A percentile compares a stretch with the other conserved stretches of the same genome.
These are phyloP conservation scores for Medauroidea extradentata DNA, from an alignment of 1,140 invertebrate species.

Conservation along the genomic window DNA sequence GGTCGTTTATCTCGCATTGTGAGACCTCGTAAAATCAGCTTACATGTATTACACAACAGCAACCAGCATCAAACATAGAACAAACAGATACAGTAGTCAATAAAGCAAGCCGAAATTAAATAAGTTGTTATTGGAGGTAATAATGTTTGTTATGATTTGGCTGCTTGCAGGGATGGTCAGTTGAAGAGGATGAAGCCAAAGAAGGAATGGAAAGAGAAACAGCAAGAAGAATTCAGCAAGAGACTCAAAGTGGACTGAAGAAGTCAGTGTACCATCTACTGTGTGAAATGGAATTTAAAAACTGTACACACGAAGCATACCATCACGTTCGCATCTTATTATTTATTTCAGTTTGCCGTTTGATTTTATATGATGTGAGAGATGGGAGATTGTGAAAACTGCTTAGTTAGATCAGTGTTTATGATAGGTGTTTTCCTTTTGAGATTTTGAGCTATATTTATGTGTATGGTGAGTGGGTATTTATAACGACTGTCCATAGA, in stretches of 20 bases:
- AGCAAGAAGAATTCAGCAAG: constrained; percentile 91
- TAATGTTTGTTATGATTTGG: background rate
- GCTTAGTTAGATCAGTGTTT: background rate
- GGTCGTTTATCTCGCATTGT: too few species aligned
- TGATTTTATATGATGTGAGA: background rate
- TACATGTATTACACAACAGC: too few species aligned
- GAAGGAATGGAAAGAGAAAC: constrained; percentile 88
- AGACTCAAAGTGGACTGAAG: constrained; percentile 72
- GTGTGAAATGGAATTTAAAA: too few species aligned
- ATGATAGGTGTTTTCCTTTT: background rate
- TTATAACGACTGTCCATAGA: too few species aligned
- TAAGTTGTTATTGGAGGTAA: too few species aligned
- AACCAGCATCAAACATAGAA: too few species aligned
- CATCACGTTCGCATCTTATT: background rate
- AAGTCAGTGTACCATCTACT: background rate
- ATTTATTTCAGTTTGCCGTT: background rate
- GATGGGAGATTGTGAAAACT: background rate
- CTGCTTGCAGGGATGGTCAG: constrained; percentile 76
- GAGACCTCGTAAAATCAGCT: too few species aligned
- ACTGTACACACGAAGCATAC: too few species aligned
- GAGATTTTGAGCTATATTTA: too few species aligned
- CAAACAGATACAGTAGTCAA: too few species aligned
- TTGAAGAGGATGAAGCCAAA: constrained; percentile 88
- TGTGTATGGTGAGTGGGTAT: too few species aligned
- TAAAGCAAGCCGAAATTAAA: too few species aligned